phyloP scores from a whole-genome alignment of 2,113 vertebrate species.

The Hippocampus abdominalis region DNA sequence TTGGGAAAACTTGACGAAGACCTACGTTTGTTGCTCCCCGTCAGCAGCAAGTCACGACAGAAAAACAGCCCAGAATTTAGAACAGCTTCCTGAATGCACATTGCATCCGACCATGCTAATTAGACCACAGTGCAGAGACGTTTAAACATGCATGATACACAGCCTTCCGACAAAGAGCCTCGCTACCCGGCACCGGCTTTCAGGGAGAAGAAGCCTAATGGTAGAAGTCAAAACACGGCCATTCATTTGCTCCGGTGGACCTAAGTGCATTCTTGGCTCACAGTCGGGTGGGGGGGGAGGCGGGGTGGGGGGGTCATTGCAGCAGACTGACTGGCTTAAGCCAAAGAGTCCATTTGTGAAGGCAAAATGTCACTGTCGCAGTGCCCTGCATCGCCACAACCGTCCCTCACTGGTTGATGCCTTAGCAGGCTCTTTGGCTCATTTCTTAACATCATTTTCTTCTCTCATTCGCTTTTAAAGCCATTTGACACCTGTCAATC shows the following conservation, averaged over 20 bases:
- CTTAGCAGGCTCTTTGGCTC: slow-evolving; percentile 64
- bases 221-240: slow-evolving; percentile 83
- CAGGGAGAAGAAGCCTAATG: slow-evolving; percentile 74
- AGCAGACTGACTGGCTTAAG: slow-evolving; percentile 74
- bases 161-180: slow-evolving; percentile 62
- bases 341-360: slow-evolving; percentile 92
- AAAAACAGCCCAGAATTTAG: not conserved
- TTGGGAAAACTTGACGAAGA: not conserved
- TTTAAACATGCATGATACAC: slow-evolving; percentile 66
- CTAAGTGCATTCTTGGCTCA: slow-evolving; percentile 98
- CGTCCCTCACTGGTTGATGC: slow-evolving; percentile 58
- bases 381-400: slow-evolving; percentile 65
- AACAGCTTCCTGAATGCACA: slow-evolving; percentile 21
- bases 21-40: slow-evolving; percentile 1
- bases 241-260: slow-evolving; percentile 88
- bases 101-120: slow-evolving; percentile 67
- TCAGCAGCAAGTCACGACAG: slow-evolving; percentile 21
- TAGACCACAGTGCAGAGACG: slow-evolving; percentile 63
- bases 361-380: slow-evolving; percentile 75
- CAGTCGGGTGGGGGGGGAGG: slow-evolving; percentile 46
- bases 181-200: slow-evolving; percentile 72
- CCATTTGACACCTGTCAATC: slow-evolving; percentile 51
- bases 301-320: slow-evolving; percentile 50
- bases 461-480: slow-evolving; percentile 21
- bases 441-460: slow-evolving; percentile 56